Evolutionary conservation across 30 jellyfish, hydroid and myxozoan genomes (phyloP).

Genomic region (Pelagia noctiluca): DNA sequence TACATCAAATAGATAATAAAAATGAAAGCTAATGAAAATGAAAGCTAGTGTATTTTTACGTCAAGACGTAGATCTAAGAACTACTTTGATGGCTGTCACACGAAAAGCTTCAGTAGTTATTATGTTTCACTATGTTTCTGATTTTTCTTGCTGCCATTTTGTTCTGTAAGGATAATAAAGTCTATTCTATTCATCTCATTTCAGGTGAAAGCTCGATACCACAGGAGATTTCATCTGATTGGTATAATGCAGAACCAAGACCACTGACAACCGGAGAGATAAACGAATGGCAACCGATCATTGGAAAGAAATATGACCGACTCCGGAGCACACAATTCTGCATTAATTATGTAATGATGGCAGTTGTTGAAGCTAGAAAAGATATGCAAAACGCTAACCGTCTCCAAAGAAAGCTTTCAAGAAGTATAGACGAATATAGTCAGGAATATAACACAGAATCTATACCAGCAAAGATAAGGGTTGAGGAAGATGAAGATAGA

Average conservation of each 20-base stretch:
- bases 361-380: conserved; percentile 53
- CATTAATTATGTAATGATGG: conserved; percentile 32
- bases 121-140: too few species aligned
- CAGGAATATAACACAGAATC: not conserved
- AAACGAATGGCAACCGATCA: conserved; percentile 37
- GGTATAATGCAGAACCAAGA: not conserved
- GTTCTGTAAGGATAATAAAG: too few species aligned
- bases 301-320: conserved; percentile 29
- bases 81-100: too few species aligned
- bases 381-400: not conserved
- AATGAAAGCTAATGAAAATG: too few species aligned
- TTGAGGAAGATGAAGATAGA: not conserved
- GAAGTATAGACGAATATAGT: not conserved
- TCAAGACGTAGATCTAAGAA: too few species aligned
- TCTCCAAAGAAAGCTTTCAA: not conserved
- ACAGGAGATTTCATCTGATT: too few species aligned
- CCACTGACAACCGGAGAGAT: conserved; percentile 21
- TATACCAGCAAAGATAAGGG: not conserved
- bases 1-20: too few species aligned
- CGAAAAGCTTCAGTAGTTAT: too few species aligned
- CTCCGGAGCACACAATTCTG: conserved; percentile 47
- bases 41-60: too few species aligned
- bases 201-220: too few species aligned
- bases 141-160: too few species aligned
- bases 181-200: too few species aligned